Conservation (phyloP, 2,888 invertebrate genomes). For the Hypomecis punctinalis region DNA sequence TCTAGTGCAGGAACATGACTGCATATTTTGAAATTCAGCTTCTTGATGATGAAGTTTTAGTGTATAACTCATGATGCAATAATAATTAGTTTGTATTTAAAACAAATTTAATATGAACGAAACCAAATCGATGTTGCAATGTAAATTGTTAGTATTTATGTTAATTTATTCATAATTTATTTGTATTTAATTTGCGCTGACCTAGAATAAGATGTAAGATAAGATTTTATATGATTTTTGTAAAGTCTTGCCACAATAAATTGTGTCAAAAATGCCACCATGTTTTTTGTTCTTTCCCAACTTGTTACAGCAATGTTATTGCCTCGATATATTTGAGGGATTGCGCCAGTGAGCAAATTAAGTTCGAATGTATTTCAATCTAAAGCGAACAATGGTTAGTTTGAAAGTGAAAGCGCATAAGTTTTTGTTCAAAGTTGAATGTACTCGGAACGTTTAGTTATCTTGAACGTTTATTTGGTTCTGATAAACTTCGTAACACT, state of each 20-base stretch:
- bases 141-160: conserved; percentile 48
- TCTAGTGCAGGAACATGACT: neutral
- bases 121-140: conserved; percentile 75
- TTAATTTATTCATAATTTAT: conserved; percentile 43
- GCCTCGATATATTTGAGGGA: conserved; percentile 4
- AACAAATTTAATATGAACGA: conserved; percentile 50
- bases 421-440: conserved; percentile 60
- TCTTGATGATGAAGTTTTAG: neutral
- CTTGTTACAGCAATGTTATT: conserved; percentile 4
- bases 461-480: conserved; percentile 42
- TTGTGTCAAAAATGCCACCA: conserved; percentile 22
- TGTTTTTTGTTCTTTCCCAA: conserved; percentile 8
- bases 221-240: conserved; percentile 34
- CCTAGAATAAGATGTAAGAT: conserved; percentile 22
- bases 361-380: conserved; percentile 34
- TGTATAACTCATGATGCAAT: conserved; percentile 11
- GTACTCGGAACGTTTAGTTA: conserved; percentile 53
- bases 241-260: conserved; percentile 64
- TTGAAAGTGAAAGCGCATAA: conserved; percentile 72
- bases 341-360: conserved; percentile 32
- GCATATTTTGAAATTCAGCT: neutral
- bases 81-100: conserved; percentile 22
- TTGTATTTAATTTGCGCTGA: conserved; percentile 32
- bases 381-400: conserved; percentile 39
- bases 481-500: conserved; percentile 50